Percentiles rank a stretch among this genome's conserved stretches.
Evolutionary conservation across 2,888 invertebrate genomes (phyloP).

Genomic region (Oegoconia quadripuncta): DNA sequence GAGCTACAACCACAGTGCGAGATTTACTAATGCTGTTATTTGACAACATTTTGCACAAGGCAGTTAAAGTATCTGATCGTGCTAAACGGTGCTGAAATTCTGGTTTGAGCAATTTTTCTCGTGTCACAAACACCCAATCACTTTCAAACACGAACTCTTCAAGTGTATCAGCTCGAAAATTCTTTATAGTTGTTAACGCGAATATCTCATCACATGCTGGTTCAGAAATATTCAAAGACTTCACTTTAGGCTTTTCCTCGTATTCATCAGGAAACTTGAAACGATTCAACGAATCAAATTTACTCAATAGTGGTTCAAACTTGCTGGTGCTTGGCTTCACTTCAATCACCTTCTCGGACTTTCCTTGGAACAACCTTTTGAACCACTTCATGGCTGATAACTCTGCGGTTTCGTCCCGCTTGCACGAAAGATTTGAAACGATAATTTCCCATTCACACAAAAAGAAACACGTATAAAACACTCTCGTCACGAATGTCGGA

Average conservation of each 20-base stretch:
- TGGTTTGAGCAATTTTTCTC: constrained; percentile 51
- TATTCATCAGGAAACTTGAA: constrained; percentile 22
- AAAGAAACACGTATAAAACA: constrained; percentile 24
- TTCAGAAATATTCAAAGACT: constrained; percentile 27
- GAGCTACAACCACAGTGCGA: constrained; percentile 40
- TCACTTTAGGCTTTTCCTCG: constrained; percentile 22
- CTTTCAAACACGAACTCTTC: constrained; percentile 58
- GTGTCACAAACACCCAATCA: constrained; percentile 60
- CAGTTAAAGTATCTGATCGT: constrained; percentile 42
- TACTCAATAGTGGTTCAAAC: constrained; percentile 27
- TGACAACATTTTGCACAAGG: constrained; percentile 46
- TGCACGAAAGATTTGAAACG: constrained; percentile 80
- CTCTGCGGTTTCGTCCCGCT: constrained; percentile 81
- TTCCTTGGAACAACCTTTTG: constrained; percentile 81
- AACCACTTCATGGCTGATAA: constrained; percentile 82
- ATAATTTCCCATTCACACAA: constrained; percentile 79
- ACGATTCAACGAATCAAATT: constrained; percentile 32
- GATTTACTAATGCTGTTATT: constrained; percentile 33
- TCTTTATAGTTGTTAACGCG: constrained; percentile 59
- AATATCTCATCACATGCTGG: constrained; percentile 41
- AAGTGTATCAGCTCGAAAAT: constrained; percentile 53
- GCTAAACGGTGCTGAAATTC: constrained; percentile 51
- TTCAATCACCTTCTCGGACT: constrained; percentile 62
- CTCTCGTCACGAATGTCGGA: constrained; percentile 33
- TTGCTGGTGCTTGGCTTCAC: constrained; percentile 24